These are phyloP conservation scores for Anorthoa munda DNA, from an alignment of 2,888 invertebrate genomes.

Conservation along the genomic window DNA sequence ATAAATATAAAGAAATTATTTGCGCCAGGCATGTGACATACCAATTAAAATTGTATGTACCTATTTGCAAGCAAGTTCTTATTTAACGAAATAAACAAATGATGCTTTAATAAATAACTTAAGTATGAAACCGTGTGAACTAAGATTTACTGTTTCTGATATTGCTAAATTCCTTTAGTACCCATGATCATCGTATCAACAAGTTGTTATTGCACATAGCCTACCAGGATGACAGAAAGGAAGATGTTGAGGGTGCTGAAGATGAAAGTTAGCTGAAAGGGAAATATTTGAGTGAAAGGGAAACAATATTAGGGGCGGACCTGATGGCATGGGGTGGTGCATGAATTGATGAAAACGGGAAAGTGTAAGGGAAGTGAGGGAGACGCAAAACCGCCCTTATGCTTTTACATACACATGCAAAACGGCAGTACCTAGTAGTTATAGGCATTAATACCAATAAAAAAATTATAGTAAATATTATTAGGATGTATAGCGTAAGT, in stretches of 20 bases:
- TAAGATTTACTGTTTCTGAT: background rate
- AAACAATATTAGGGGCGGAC: slow-evolving; percentile 2
- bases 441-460: background rate
- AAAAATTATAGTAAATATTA: background rate
- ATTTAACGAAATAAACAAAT: too few species aligned
- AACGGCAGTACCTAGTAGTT: background rate
- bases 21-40: too few species aligned
- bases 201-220: slow-evolving; percentile 37
- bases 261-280: slow-evolving; percentile 15
- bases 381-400: background rate
- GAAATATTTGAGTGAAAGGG: slow-evolving; percentile 25
- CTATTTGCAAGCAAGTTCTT: too few species aligned
- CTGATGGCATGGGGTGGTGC: background rate
- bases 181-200: slow-evolving; percentile 21
- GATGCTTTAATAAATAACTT: background rate
- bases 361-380: background rate
- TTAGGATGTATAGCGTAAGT: too few species aligned
- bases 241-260: background rate
- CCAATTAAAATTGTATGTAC: too few species aligned
- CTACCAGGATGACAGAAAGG: slow-evolving; percentile 45
- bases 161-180: slow-evolving; percentile 12
- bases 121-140: background rate
- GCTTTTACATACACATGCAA: background rate
- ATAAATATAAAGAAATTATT: too few species aligned
- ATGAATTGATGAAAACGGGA: background rate